Percentiles rank a stretch among this genome's conserved stretches.
Conservation (phyloP, 2,797 vertebrate genomes). For the Gobionotothen gibberifrons region DNA sequence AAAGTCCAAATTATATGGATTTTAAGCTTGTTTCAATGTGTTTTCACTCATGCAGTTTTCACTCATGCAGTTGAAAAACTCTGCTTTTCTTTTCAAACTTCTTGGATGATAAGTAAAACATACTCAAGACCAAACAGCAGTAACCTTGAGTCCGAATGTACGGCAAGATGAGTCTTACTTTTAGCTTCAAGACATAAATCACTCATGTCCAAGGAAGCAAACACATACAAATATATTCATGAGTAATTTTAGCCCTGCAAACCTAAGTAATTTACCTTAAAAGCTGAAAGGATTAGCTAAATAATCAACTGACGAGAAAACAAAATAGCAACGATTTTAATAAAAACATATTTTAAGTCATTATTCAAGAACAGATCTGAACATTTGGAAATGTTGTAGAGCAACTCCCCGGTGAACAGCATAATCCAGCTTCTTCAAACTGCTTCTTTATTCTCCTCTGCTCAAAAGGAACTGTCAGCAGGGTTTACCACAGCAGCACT, state of each 20-base stretch:
- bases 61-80: not conserved
- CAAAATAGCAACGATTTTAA: not conserved
- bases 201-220: not conserved
- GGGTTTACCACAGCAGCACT: constrained; percentile 62
- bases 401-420: constrained; percentile 50
- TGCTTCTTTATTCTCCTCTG: constrained; percentile 39
- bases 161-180: not conserved
- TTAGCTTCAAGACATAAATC: not conserved
- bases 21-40: not conserved
- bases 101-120: not conserved
- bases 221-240: not conserved
- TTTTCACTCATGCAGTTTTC: not conserved
- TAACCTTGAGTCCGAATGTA: not conserved
- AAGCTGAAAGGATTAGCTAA: not conserved
- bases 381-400: constrained; percentile 46
- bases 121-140: not conserved
- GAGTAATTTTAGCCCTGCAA: not conserved
- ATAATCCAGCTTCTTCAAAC: constrained; percentile 61
- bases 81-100: not conserved
- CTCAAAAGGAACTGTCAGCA: constrained; percentile 64
- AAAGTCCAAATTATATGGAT: not conserved
- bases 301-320: not conserved
- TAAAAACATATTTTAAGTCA: not conserved
- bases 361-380: constrained; percentile 28
- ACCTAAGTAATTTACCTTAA: not conserved